Base-by-base conservation (phyloP, 2,888 invertebrate genomes). In the Luperina testacea region DNA sequence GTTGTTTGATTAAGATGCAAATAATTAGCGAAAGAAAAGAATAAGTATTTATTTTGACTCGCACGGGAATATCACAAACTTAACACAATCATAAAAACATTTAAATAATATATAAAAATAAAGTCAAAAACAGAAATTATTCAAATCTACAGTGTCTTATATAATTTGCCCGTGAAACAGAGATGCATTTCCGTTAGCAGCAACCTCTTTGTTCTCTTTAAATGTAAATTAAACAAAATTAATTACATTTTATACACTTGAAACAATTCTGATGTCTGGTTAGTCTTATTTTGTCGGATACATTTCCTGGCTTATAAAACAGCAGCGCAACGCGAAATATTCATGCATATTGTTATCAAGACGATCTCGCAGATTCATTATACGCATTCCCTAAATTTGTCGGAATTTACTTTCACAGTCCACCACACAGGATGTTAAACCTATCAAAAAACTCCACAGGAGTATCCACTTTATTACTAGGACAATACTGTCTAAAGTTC, bases 371-470 rank as follows among this genome's bases (percentile, higher is more conserved):
- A 77, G 81, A 87, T 88, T 89, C 87, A 88, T 89, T 88, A 82
- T 75, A 87, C 85, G 80, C 85, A 87, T 89, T 85, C 81, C 81
- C 87, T 81, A 85, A 89, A 88, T 83, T 89, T 89, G 88, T 88
- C 76, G 75, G 84, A 87, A 86, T 89, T 87, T 87, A 85, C 84
- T 85, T 88, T 87, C 89, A 80, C 81, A 86, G 89, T 80, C 78
- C 17, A 80, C 85, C 88, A 85, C 85, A 75, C 84, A 88, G 70
- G 42, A 27, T 38, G 81, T 42, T 79, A 76, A 81, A 79, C 67
- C 76, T 83, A 80, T 64, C 74, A 73, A 13, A 72, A 75, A 74
- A 48, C 2, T 75, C 11, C 77, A 77, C 45, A 17, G 72, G 38
- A 88, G 8, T 72, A 38, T 72, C 51, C 0, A 5, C 88, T 77